Percentiles rank a stretch among this genome's conserved stretches.
Evolutionary conservation across 2,888 invertebrate genomes (phyloP).

Genomic region (Hanleya hanleyi): DNA sequence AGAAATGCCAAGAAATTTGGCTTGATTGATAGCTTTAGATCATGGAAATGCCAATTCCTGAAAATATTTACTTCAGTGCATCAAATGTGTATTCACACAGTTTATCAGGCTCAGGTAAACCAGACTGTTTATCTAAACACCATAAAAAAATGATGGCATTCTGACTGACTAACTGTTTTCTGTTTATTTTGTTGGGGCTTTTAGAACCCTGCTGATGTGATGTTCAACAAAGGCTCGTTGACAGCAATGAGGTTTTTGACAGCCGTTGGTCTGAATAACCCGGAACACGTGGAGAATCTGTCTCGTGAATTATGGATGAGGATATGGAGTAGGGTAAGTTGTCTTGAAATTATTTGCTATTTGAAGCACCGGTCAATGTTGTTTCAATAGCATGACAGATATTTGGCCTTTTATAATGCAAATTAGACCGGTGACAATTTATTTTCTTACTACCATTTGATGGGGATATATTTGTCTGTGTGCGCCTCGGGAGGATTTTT

Average conservation of each 20-base stretch:
- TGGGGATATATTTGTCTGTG: too few species aligned
- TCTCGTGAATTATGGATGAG: conserved; percentile 71
- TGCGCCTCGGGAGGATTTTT: too few species aligned
- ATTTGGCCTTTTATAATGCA: too few species aligned
- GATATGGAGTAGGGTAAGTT: conserved; percentile 66
- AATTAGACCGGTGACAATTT: too few species aligned
- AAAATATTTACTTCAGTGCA: not conserved
- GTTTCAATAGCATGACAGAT: too few species aligned
- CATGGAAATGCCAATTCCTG: not conserved
- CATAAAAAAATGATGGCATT: too few species aligned
- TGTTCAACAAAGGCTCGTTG: conserved; percentile 69
- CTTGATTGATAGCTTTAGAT: not conserved
- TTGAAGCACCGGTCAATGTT: too few species aligned
- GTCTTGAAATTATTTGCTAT: too few species aligned
- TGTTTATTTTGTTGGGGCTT: too few species aligned
- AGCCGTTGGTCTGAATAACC: conserved; percentile 65
- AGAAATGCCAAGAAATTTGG: not conserved
- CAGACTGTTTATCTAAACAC: too few species aligned
- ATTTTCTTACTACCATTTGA: too few species aligned
- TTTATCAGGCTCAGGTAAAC: not conserved
- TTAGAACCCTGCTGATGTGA: conserved; percentile 59
- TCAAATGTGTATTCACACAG: not conserved
- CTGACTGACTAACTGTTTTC: too few species aligned
- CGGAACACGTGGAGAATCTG: conserved; percentile 63
- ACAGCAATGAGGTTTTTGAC: conserved; percentile 71